Base-by-base conservation (phyloP, 2,113 vertebrate species). In the Delphinapterus leucas region DNA sequence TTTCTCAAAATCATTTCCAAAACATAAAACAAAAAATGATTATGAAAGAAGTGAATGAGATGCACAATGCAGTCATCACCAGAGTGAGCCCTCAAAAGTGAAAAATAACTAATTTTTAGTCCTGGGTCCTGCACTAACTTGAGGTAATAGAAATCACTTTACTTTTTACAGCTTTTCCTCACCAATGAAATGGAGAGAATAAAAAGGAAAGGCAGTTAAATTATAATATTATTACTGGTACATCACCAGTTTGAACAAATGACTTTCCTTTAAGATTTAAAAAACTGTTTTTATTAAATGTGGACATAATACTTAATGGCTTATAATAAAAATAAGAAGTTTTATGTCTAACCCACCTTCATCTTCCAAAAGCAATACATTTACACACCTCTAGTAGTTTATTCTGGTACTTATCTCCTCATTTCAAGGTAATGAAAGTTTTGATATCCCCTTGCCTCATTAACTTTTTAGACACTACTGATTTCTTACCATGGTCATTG, bases 1-100 rank as follows among this genome's bases (percentile, higher is more conserved):
- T 17, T 68, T 84, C 25, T 70, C 67, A 94, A 76, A 89, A 89
- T 68, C 41, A 95, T 70, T 70, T 80, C 92, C 47, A 91, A 89
- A 84, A 49, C 41, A 26, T 14, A 63, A 15, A 76, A 55, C 12
- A 41, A 38, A 70, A 89, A 73, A 15, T 18, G 36, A 47, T 11
- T 15, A 61, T 1, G 44, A 49, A 6, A 31, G n/a, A 80, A 79
- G 44, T 17, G 13, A 81, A 81, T 7, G 33, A 94, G 38, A 65
- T 3, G 58, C 18, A 61, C 9, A 11, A 1, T 13, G 14, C 1
- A n/a, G 47, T 31, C 82, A 79, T 8, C 21, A 77, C 20, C 26
- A 33, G 36, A 63, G 1, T 9, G 4, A 10, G 38, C 28, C 20
- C 36, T 41, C 8, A 5, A 15, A n/a, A 71, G 8, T 6, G 28